Evolutionary conservation across 2,113 vertebrate species (phyloP), one percentile per base, ranked within the genome.

Genomic region (Gadus macrocephalus): DNA sequence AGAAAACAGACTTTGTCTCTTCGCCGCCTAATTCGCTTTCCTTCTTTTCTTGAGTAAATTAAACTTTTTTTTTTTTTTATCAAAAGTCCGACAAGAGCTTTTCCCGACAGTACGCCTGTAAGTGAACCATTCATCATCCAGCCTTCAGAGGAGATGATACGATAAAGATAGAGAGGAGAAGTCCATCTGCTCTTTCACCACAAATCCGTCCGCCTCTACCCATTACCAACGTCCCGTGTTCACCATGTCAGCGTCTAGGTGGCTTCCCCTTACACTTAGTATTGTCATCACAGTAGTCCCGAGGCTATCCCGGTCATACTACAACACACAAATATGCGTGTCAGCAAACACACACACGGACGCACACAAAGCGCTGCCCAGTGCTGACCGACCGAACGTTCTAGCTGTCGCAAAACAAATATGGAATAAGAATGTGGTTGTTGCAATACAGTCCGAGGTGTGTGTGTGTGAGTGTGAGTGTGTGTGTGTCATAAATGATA

Each of bases 241-340:
- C 31, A 35, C 0, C 31, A 35, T 7, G 31, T 35, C 31, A 7
- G 31, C 31, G 31, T 35, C 31, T 35, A 7, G 3, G 6, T 35
- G 31, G 31, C 31, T 35, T 35, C 31, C 6, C 31, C 31, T 7
- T 35, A 7, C 31, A 4, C 31, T 7, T 25, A 2, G 25, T 25
- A 25, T 25, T 25, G 25, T 25, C 25, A 25, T 25, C 38, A 42
- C 38, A 42, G 38, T 42, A 42, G 3, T 4, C 42, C 42, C 12
- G 42, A 7, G 8, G 9, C 12, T 2, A 14, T 49, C 42, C 42
- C 12, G 12, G 8, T 58, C 16, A 49, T 49, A 49, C 42, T 14
- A 9, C 59, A 8, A 61, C 61, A 62, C 61, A n/a, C 63, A 65
- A 27, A 65, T 31, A 65, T 31, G 35, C 63, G 35, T 27, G 35